These are phyloP conservation scores for Crocallis elinguaria DNA, from an alignment of 2,888 invertebrate species.

Conservation along the genomic window DNA sequence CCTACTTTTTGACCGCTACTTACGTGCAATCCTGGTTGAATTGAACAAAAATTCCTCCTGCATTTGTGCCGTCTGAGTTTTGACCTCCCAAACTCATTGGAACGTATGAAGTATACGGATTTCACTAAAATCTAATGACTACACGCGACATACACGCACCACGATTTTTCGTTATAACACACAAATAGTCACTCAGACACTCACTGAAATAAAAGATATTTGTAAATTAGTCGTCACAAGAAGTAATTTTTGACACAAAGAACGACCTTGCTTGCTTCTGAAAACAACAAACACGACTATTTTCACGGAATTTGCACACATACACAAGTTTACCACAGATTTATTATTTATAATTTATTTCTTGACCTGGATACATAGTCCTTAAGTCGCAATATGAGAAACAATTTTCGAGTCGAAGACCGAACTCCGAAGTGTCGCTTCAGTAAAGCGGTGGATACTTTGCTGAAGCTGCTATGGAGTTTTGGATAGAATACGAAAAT, in stretches of 20 bases:
- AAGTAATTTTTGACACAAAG: constrained; percentile 84
- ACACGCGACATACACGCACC: constrained; percentile 68
- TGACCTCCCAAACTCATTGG: constrained; percentile 93
- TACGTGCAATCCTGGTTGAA: constrained; percentile 99
- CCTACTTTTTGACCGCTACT: constrained; percentile 74
- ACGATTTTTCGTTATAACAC: constrained; percentile 63
- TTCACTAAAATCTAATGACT: constrained; percentile 64
- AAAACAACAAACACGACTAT: constrained; percentile 66
- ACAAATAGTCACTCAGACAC: constrained; percentile 62
- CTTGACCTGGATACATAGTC: no score
- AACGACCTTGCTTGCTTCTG: constrained; percentile 86
- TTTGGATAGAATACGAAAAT: no score
- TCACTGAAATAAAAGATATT: constrained; percentile 48
- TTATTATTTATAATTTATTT: no score
- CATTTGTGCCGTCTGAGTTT: constrained; percentile 90
- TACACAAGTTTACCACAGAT: no score
- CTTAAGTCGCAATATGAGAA: no score
- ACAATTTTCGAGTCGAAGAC: no score
- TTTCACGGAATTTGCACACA: no score
- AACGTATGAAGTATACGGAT: constrained; percentile 79
- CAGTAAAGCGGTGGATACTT: no score
- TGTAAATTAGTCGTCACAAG: constrained; percentile 72
- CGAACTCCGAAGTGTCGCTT: no score
- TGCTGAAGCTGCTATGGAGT: no score
- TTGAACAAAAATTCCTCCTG: constrained; percentile 96